These are phyloP conservation scores for Pandemis cinnamomeana DNA, from an alignment of 2,888 invertebrate genomes.

Conservation along the genomic window DNA sequence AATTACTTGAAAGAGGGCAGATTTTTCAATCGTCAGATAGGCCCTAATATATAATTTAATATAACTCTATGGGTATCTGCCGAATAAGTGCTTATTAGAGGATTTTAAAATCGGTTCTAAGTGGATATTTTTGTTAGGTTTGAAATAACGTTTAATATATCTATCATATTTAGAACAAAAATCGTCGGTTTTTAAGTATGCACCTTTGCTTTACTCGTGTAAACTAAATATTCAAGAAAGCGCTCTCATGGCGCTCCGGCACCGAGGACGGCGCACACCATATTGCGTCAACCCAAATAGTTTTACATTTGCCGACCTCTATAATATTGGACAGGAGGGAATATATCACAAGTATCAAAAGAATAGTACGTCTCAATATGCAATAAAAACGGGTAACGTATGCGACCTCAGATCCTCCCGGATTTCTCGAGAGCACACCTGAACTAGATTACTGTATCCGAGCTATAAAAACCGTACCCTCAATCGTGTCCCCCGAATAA, in stretches of 20 bases:
- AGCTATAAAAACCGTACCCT: conserved; percentile 74
- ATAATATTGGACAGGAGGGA: conserved; percentile 61
- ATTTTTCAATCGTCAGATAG: no score
- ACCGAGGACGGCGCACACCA: background rate
- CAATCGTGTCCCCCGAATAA: conserved; percentile 68
- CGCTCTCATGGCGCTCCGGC: background rate
- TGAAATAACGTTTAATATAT: no score
- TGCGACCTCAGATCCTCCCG: conserved; percentile 74
- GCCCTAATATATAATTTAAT: no score
- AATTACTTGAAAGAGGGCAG: no score
- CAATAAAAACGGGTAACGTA: conserved; percentile 79
- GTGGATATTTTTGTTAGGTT: no score
- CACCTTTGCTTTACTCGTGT: background rate
- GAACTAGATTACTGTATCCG: conserved; percentile 80
- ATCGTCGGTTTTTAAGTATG: background rate
- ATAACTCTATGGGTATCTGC: no score
- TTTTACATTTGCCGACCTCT: conserved; percentile 61
- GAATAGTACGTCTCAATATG: conserved; percentile 82
- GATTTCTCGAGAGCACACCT: conserved; percentile 79
- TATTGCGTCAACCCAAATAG: conserved; percentile 55
- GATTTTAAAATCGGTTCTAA: no score
- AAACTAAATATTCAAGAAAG: conserved; percentile 1
- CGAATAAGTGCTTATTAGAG: no score
- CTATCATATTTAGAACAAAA: no score
- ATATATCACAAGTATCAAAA: conserved; percentile 75